Conservation (phyloP, 2,113 vertebrate species). For the Colius striatus region DNA sequence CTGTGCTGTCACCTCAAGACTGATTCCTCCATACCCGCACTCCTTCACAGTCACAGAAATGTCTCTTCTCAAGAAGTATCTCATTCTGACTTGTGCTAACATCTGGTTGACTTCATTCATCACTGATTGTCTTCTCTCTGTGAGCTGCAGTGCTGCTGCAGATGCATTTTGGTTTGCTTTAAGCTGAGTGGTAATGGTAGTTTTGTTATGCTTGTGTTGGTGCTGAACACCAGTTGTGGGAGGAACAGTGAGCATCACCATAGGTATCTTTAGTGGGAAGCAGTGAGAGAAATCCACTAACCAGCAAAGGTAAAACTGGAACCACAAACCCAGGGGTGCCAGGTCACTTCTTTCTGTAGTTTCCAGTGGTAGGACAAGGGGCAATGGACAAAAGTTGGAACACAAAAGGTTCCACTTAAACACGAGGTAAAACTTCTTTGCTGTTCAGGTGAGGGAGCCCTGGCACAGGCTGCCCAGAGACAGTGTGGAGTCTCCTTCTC, state of each 20-base stretch:
- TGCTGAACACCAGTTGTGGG: not conserved
- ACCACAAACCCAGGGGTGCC: not conserved
- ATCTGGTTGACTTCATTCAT: constrained; percentile 49
- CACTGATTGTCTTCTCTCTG: constrained; percentile 32
- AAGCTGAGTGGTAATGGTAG: constrained; percentile 33
- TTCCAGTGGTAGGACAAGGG: no score
- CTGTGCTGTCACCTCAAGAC: not conserved
- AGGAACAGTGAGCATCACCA: not conserved
- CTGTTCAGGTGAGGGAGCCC: no score
- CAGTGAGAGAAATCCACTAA: not conserved
- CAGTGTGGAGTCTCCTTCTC: no score
- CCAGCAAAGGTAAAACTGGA: not conserved
- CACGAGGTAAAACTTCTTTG: no score
- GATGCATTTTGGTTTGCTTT: constrained; percentile 53
- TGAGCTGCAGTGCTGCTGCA: constrained; percentile 15
- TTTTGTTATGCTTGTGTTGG: not conserved
- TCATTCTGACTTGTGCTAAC: constrained; percentile 26
- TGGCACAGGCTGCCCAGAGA: no score
- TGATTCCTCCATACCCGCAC: not conserved
- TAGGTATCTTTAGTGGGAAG: not conserved
- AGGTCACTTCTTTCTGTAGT: not conserved
- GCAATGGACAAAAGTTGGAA: no score
- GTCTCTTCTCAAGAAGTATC: constrained; percentile 1
- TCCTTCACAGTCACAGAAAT: not conserved
- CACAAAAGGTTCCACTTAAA: no score